Percentiles rank a stretch among this genome's conserved stretches.
phyloP scores from a whole-genome alignment of 2,113 vertebrate species.

The Holacanthus passer region DNA sequence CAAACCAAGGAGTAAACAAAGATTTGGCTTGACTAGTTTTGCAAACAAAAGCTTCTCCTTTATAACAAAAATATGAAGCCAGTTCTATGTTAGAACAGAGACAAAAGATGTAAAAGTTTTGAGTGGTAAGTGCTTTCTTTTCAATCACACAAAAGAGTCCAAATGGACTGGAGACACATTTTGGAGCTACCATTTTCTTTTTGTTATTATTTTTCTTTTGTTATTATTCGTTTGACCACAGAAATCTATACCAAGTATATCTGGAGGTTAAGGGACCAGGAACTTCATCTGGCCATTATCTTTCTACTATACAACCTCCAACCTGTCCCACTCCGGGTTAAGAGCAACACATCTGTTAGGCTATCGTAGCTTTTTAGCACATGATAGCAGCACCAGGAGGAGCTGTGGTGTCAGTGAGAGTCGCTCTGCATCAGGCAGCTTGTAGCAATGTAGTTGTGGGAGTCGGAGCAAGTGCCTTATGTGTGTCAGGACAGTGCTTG shows the following conservation, averaged over 20 bases:
- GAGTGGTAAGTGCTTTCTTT: conserved; percentile 68
- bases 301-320: conserved; percentile 58
- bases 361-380: conserved; percentile 29
- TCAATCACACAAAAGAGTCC: conserved; percentile 66
- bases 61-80: conserved; percentile 27
- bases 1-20: conserved; percentile 69
- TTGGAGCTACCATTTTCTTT: conserved; percentile 57
- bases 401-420: conserved; percentile 52
- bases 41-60: conserved; percentile 50
- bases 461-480: conserved; percentile 41
- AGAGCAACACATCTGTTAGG: conserved; percentile 51
- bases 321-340: conserved; percentile 38
- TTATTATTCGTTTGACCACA: conserved; percentile 50
- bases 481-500: conserved; percentile 51
- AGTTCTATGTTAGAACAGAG: conserved; percentile 56
- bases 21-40: conserved; percentile 72
- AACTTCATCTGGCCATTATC: conserved; percentile 24
- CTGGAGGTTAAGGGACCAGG: conserved; percentile 45
- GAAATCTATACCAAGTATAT: conserved; percentile 39
- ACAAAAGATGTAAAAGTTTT: conserved; percentile 43
- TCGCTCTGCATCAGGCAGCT: conserved; percentile 45
- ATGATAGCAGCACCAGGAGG: conserved; percentile 64
- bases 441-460: conserved; percentile 31
- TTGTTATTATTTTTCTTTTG: conserved; percentile 39
- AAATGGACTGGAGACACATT: conserved; percentile 53